These are phyloP conservation scores for Drosophila tani DNA, from an alignment of 1,140 invertebrate genomes.

Conservation along the genomic window DNA sequence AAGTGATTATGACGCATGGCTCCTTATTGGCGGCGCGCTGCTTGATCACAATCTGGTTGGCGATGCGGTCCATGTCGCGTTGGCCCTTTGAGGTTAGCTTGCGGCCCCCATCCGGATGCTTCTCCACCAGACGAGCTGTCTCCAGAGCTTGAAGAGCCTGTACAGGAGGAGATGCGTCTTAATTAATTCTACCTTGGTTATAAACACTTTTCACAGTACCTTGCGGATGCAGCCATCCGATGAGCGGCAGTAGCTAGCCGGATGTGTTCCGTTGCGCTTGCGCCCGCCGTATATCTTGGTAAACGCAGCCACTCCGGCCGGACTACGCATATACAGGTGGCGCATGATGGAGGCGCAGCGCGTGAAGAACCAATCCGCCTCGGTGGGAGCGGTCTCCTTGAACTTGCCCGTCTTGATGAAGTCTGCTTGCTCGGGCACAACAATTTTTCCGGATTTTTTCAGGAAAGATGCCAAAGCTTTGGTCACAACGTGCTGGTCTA, in stretches of 20 bases:
- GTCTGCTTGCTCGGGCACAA: constrained; percentile 98
- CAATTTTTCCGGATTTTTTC: constrained; percentile 99
- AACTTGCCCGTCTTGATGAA: constrained; percentile 96
- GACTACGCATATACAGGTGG: constrained; percentile 97
- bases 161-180: not conserved
- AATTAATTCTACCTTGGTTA: not conserved
- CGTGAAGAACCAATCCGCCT: constrained; percentile 98
- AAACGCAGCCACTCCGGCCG: constrained; percentile 97
- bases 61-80: constrained; percentile 98
- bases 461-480: constrained; percentile 96
- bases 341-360: constrained; percentile 96
- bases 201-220: constrained; percentile 72
- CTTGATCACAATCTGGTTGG: constrained; percentile 94
- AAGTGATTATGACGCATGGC: constrained; percentile 1
- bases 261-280: constrained; percentile 97
- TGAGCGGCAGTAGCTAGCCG: constrained; percentile 96
- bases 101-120: constrained; percentile 94
- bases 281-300: constrained; percentile 99
- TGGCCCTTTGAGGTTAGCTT: constrained; percentile 96
- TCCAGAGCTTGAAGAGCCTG: constrained; percentile 95
- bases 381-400: constrained; percentile 98
- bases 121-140: constrained; percentile 96
- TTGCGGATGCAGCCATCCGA: constrained; percentile 96
- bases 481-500: constrained; percentile 98
- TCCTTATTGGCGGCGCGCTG: constrained; percentile 81